Percentiles rank a stretch among this genome's conserved stretches.
These are phyloP conservation scores for Acanthurus leucopareius DNA, from an alignment of 2,797 vertebrate genomes.

Conservation along the genomic window DNA sequence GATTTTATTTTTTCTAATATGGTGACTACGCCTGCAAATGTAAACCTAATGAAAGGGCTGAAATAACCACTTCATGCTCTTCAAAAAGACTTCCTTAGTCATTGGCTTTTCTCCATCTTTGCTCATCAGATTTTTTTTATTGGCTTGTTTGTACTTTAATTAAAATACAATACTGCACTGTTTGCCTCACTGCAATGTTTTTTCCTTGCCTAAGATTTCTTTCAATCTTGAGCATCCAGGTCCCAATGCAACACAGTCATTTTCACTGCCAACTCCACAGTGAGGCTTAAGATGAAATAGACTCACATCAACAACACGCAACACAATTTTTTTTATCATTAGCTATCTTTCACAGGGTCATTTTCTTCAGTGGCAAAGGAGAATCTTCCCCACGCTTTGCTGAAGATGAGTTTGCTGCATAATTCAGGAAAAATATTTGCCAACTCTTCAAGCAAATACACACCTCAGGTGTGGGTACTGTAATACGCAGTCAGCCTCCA, in stretches of 20 bases:
- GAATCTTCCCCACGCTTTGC: not conserved
- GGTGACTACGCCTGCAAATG: not conserved
- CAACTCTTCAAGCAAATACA: no score
- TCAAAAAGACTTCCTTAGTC: not conserved
- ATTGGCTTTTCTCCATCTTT: not conserved
- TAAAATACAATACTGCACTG: not conserved
- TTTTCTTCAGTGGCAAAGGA: no score
- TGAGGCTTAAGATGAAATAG: not conserved
- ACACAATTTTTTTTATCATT: not conserved
- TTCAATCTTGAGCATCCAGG: not conserved
- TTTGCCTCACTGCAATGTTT: not conserved
- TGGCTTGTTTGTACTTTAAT: not conserved
- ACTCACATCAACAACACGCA: slow-evolving; percentile 6
- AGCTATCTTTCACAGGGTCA: not conserved
- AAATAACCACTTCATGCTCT: not conserved
- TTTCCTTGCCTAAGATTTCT: not conserved
- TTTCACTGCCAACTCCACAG: slow-evolving; percentile 2
- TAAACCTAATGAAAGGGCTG: not conserved
- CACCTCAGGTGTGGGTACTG: no score
- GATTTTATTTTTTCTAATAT: not conserved
- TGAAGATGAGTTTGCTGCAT: not conserved
- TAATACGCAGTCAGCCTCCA: no score
- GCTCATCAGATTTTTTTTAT: not conserved
- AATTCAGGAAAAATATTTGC: not conserved
- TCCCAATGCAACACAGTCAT: not conserved